Conservation (phyloP, 2,113 vertebrate genomes). For the Nicator chloris region DNA sequence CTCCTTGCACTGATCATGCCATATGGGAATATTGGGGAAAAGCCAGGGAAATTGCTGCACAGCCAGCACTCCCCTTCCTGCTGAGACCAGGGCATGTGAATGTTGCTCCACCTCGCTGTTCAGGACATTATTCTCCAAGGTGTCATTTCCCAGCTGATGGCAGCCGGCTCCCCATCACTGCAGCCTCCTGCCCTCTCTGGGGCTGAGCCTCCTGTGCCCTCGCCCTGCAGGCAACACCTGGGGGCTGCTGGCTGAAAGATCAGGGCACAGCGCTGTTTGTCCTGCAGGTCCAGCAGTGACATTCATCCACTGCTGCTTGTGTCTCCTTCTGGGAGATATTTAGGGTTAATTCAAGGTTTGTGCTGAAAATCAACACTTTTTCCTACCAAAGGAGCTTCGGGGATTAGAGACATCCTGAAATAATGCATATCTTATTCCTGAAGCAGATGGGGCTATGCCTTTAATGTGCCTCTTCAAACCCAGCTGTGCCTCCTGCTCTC, state of each 20-base stretch:
- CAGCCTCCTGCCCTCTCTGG: not conserved
- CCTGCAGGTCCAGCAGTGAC: not conserved
- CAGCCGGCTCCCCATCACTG: not conserved
- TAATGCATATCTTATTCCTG: not conserved
- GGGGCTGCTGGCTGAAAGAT: not conserved
- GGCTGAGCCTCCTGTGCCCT: not conserved
- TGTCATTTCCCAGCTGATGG: not conserved
- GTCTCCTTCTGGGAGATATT: not conserved
- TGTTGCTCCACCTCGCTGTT: not conserved
- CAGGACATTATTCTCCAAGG: not conserved
- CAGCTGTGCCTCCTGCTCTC: not conserved
- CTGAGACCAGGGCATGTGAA: accelerated
- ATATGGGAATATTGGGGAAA: not conserved
- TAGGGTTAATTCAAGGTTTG: not conserved
- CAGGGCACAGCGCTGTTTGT: not conserved
- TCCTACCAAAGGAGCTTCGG: not conserved
- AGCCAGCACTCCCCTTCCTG: not conserved
- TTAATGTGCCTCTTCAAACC: not conserved
- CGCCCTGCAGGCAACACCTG: not conserved
- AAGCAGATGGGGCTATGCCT: not conserved
- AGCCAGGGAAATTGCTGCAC: not conserved
- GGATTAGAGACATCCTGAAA: not conserved
- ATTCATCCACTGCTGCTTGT: not conserved
- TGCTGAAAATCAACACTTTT: not conserved
- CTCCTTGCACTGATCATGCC: accelerated